Evolutionary conservation across 2,888 invertebrate species (phyloP).

Genomic region (Notocelia uddmanniana): DNA sequence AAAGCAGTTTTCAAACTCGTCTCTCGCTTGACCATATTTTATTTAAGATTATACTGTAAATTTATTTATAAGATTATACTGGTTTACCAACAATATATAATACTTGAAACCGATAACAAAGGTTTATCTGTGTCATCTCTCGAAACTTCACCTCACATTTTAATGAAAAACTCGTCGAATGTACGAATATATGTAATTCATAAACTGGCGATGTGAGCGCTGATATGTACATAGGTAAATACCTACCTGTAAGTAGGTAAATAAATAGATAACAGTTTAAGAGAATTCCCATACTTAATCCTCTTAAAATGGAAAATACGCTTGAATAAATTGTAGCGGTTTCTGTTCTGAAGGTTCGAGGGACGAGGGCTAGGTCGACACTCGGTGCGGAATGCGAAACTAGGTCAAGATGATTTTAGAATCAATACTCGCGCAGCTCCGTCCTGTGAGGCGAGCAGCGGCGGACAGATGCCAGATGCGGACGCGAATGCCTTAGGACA

Average conservation of each 20-base stretch:
- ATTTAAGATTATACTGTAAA: too few species aligned
- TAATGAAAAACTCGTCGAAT: background rate
- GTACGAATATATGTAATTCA: too few species aligned
- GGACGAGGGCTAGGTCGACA: slow-evolving; percentile 37
- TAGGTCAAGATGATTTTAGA: slow-evolving; percentile 45
- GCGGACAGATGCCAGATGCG: slow-evolving; percentile 5
- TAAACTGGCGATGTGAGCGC: background rate
- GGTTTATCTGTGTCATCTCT: background rate
- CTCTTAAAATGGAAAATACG: slow-evolving; percentile 8
- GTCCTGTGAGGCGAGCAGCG: slow-evolving; percentile 24
- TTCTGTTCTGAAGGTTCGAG: slow-evolving; percentile 24
- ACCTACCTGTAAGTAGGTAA: background rate
- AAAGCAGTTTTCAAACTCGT: too few species aligned
- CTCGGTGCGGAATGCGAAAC: slow-evolving; percentile 43
- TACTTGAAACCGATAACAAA: background rate
- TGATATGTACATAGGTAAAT: background rate
- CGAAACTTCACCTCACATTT: background rate
- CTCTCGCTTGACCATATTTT: too few species aligned
- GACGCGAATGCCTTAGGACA: slow-evolving; percentile 9
- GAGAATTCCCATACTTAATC: background rate
- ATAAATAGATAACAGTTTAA: too few species aligned
- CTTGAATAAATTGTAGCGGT: slow-evolving; percentile 13
- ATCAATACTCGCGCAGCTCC: slow-evolving; percentile 40
- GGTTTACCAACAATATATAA: background rate
- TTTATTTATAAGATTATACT: too few species aligned